Evolutionary conservation across 2,113 vertebrate genomes (phyloP), one percentile per base, ranked within the genome.

Genomic region (Mirza zaza): DNA sequence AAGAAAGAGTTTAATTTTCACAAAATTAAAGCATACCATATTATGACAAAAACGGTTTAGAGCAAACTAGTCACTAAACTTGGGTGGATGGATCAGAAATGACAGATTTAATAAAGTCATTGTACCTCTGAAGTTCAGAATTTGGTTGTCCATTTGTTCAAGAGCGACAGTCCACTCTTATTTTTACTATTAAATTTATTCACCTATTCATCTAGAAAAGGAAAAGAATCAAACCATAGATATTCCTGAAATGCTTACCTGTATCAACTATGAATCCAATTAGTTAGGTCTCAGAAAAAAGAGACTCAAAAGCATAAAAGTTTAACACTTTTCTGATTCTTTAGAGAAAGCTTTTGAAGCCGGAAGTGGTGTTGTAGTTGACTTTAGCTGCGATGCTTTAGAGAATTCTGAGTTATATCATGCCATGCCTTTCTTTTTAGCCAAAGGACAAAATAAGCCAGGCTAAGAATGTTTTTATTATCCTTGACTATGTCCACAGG

Each of bases 91-190:
- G 77, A 45, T 73, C 76, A 85, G 76, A 91, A 67, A 76, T 52
- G 68, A 57, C 29, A 77, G 21, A 90, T 90, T 92, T 87, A 96
- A 96, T 87, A 95, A 90, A 96, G 65, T 63, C 21, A 57, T 76
- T 57, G 0, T 90, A 84, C 70, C 76, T 68, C 10, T 52, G 50
- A 70, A 71, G 71, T 95, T 92, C 59, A 90, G 88, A 84, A 92
- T 76, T 96, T 23, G 10, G 67, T 39, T 89, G 68, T 82, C 29
- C n/a, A 52, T 89, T 89, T 93, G 59, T 96, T 95, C 21, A 91
- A 95, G 92, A 76, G 15, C 29, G 68, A 48, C 65, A 82, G 15
- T 42, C 45, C 18, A 84, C 5, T 68, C 52, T 42, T 48, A 42
- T 4, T 48, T 90, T 86, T 88, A 36, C n/a, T 75, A 9, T 68